These are phyloP conservation scores for Rapana venosa DNA, from an alignment of 2,888 invertebrate genomes.

Conservation along the genomic window DNA sequence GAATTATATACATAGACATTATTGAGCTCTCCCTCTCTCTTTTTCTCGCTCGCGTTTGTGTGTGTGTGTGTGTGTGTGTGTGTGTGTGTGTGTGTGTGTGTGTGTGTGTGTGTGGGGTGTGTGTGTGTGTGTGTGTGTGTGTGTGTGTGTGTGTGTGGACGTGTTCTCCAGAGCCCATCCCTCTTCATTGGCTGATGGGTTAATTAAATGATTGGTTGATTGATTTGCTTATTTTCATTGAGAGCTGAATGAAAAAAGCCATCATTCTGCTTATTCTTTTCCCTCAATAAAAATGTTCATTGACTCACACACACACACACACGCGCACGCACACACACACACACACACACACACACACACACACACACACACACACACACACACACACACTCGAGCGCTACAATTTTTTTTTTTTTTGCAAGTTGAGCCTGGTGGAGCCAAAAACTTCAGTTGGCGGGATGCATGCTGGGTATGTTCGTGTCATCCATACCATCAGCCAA, in stretches of 20 bases:
- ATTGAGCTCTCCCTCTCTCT: too few species aligned
- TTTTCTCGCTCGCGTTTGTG: too few species aligned
- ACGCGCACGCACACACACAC: neutral
- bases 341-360: conserved; percentile 17
- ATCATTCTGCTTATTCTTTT: neutral
- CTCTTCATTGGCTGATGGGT: too few species aligned
- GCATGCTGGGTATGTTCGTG: too few species aligned
- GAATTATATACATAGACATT: too few species aligned
- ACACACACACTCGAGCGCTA: neutral
- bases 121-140: neutral
- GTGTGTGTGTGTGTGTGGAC: neutral
- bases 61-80: neutral
- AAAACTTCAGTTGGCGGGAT: too few species aligned
- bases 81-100: neutral
- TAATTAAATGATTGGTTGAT: too few species aligned
- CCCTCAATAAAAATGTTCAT: neutral
- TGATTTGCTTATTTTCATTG: too few species aligned
- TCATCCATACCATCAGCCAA: too few species aligned
- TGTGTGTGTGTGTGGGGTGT: neutral
- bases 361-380: conserved; percentile 7
- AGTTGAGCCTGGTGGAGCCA: too few species aligned
- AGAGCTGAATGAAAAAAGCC: neutral
- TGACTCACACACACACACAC: neutral
- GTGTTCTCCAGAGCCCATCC: neutral
- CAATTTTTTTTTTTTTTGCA: too few species aligned